Conservation (phyloP, 2,888 invertebrate genomes). For the Drosophila yooni region DNA sequence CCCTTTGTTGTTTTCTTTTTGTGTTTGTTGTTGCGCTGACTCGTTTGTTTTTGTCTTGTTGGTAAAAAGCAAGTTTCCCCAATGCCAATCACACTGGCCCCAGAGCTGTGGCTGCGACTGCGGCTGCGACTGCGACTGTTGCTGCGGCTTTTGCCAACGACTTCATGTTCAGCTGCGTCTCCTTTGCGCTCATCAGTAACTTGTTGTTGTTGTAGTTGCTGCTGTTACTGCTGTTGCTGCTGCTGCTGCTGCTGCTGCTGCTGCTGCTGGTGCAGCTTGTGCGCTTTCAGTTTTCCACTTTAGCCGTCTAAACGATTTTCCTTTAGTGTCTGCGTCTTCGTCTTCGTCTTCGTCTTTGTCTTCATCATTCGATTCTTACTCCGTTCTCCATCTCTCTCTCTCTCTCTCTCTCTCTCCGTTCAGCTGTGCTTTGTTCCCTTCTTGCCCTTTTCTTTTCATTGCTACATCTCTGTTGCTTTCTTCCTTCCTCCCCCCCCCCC, state of each 20-base stretch:
- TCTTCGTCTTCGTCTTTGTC: slow-evolving; percentile 22
- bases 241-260: slow-evolving; percentile 14
- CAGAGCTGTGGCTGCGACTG: slow-evolving; percentile 44
- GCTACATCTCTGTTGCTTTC: slow-evolving; percentile 6
- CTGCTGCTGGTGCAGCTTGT: slow-evolving; percentile 41
- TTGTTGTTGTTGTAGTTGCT: slow-evolving; percentile 16
- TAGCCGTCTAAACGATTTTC: slow-evolving; percentile 59
- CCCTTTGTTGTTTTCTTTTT: slow-evolving; percentile 2
- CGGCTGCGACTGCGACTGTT: slow-evolving; percentile 22
- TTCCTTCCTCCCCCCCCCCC: not conserved
- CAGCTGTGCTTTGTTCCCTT: slow-evolving; percentile 7
- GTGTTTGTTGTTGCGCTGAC: slow-evolving; percentile 3
- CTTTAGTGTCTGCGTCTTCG: slow-evolving; percentile 29
- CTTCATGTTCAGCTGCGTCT: slow-evolving; percentile 30
- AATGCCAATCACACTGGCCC: slow-evolving; percentile 57
- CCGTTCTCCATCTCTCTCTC: slow-evolving; percentile 2
- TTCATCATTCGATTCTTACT: slow-evolving; percentile 31
- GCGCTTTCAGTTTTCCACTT: slow-evolving; percentile 59
- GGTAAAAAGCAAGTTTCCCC: slow-evolving; percentile 60
- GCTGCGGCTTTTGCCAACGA: slow-evolving; percentile 34
- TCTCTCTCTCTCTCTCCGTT: not conserved
- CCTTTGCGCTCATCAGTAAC: slow-evolving; percentile 55
- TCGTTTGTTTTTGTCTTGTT: slow-evolving; percentile 44
- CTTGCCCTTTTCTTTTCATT: slow-evolving; percentile 10
- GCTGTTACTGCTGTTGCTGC: slow-evolving; percentile 3